Evolutionary conservation across 1,140 invertebrate genomes (phyloP), one percentile per base, ranked within the genome.

Genomic region (Hylaeus anthracinus): DNA sequence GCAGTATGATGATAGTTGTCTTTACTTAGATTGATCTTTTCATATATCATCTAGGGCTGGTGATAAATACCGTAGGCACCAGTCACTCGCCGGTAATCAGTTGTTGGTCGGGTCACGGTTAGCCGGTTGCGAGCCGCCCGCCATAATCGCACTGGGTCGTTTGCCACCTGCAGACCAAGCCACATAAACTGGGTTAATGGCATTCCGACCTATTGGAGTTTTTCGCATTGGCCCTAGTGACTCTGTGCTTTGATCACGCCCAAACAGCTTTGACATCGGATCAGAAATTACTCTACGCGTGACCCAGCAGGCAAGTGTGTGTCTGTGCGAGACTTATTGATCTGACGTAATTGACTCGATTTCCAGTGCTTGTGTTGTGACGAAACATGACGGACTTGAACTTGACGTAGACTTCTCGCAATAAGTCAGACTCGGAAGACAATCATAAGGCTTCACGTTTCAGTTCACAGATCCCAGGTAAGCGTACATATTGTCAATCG

Each of bases 111-210:
- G 91, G 90, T 90, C 89, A 91, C 89, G 90, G 90, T 92, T 90
- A 91, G 91, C 92, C 90, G 89, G 90, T 90, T 90, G 89, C 87
- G 88, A 92, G 91, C 89, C 90, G 89, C 88, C 91, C 91, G 78
- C 90, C 92, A 92, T 92, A 91, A 90, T 92, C 90, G 89, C 90
- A 91, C 91, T 90, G 90, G 91, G 90, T 93, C 90, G 90, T 91
- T 92, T 93, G 92, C 89, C 91, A 94, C 93, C 93, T 94, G 93
- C 91, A 94, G 93, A 94, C 87, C 92, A 94, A 94, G 92, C 92
- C 93, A 94, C 92, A 94, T 91, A 94, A 94, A 94, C 93, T 93
- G 92, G 92, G 93, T 93, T 94, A 93, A 93, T 93, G 91, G 93
- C 93, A 86, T 91, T 92, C 92, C 90, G 90, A 90, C 88, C 88